phyloP scores from a whole-genome alignment of 2,113 vertebrate genomes.

The Lamprologus ornatipinnis region DNA sequence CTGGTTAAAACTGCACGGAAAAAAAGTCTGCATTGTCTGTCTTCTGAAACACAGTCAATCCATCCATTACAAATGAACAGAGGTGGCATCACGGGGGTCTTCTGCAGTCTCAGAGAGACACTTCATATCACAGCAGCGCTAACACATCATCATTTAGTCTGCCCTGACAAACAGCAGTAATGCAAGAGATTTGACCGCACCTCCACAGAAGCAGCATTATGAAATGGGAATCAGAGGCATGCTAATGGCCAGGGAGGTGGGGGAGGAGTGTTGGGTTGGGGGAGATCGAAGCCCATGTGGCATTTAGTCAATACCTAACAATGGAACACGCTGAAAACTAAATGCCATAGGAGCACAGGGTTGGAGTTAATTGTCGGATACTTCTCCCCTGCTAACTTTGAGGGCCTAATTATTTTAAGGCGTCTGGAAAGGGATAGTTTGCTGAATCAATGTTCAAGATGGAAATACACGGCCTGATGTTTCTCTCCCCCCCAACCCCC shows the following conservation, averaged over 20 bases:
- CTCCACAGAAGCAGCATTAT: slow-evolving; percentile 7
- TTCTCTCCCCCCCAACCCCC: background rate
- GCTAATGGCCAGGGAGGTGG: slow-evolving; percentile 29
- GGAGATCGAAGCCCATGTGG: slow-evolving; percentile 39
- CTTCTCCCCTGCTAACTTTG: slow-evolving; percentile 41
- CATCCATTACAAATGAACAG: background rate
- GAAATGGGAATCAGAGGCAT: slow-evolving; percentile 35
- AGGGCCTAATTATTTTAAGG: slow-evolving; percentile 55
- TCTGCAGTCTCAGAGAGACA: background rate
- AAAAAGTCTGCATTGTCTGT: background rate
- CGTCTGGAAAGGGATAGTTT: slow-evolving; percentile 12
- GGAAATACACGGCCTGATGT: background rate
- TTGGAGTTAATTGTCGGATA: slow-evolving; percentile 56
- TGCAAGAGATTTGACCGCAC: background rate
- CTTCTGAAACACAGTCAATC: background rate
- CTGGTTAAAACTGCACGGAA: background rate
- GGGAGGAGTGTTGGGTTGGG: background rate
- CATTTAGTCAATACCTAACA: slow-evolving; percentile 60
- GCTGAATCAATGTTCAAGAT: slow-evolving; percentile 32
- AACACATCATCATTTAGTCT: slow-evolving; percentile 8
- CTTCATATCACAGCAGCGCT: background rate
- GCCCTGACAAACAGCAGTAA: background rate
- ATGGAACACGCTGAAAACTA: slow-evolving; percentile 47
- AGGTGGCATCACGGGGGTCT: background rate
- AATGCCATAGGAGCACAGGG: slow-evolving; percentile 54